These are phyloP conservation scores for Sebastolobus alascanus DNA, from an alignment of 2,797 vertebrate genomes.

Conservation along the genomic window DNA sequence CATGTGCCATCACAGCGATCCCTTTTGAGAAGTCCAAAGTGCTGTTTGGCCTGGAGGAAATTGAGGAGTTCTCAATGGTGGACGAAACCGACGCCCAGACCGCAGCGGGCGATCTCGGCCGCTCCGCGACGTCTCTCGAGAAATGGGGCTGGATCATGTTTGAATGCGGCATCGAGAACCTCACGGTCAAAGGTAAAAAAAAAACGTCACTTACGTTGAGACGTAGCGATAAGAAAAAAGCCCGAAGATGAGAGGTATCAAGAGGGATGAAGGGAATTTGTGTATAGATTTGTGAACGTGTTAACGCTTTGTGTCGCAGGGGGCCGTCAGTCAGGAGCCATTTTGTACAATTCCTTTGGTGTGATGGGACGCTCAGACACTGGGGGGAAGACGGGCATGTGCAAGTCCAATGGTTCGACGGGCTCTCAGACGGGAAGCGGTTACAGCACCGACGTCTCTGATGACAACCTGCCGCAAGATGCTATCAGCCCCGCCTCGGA, in stretches of 20 bases:
- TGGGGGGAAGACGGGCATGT: slow-evolving; percentile 86
- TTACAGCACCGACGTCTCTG: slow-evolving; percentile 97
- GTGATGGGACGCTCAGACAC: slow-evolving; percentile 90
- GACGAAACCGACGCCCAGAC: slow-evolving; percentile 92
- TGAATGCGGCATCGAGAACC: slow-evolving; percentile 98
- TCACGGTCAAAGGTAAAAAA: slow-evolving; percentile 94
- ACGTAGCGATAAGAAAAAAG: no score
- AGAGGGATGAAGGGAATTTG: not conserved
- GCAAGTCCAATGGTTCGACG: slow-evolving; percentile 94
- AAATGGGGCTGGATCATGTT: slow-evolving; percentile 99
- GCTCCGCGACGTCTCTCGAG: slow-evolving; percentile 89
- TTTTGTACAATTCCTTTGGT: slow-evolving; percentile 93
- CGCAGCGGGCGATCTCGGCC: slow-evolving; percentile 82
- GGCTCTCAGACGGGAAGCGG: slow-evolving; percentile 98
- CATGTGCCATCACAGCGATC: slow-evolving; percentile 97
- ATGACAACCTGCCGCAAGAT: slow-evolving; percentile 94
- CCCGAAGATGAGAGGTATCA: not conserved
- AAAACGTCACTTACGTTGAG: not conserved
- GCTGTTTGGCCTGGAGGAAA: slow-evolving; percentile 96
- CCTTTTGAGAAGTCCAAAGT: slow-evolving; percentile 99
- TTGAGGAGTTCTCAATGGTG: slow-evolving; percentile 94
- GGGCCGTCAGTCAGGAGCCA: slow-evolving; percentile 95
- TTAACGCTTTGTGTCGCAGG: slow-evolving; percentile 77
- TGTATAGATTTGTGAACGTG: not conserved
- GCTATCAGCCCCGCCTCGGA: slow-evolving; percentile 90